phyloP scores from a whole-genome alignment of 2,113 vertebrate species.

The Axis porcinus region DNA sequence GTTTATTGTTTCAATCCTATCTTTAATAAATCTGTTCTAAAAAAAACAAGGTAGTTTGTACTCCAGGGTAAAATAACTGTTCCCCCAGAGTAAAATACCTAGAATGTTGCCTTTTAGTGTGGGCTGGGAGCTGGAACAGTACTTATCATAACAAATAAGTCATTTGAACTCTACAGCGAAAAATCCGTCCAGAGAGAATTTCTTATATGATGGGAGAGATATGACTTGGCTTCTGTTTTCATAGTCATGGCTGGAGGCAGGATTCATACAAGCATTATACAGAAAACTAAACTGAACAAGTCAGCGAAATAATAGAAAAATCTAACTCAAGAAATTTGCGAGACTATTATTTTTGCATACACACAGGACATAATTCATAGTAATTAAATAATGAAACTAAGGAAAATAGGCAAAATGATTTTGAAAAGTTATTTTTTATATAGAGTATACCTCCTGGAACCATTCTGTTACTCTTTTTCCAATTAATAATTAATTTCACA shows the following conservation, averaged over 20 bases:
- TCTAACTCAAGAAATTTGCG: neutral
- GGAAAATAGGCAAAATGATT: neutral
- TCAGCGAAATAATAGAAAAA: neutral
- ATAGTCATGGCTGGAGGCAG: neutral
- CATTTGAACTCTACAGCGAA: neutral
- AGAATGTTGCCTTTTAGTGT: neutral
- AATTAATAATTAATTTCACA: neutral
- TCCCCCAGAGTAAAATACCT: neutral
- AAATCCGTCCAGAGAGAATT: neutral
- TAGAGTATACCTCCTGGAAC: neutral
- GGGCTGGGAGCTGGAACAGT: neutral
- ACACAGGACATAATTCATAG: neutral
- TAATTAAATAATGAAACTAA: neutral
- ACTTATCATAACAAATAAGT: neutral
- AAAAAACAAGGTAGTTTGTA: neutral
- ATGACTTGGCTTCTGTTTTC: neutral
- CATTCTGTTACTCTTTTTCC: neutral
- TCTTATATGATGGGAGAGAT: neutral
- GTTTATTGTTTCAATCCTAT: neutral
- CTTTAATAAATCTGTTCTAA: slow-evolving; percentile 3
- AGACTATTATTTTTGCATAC: neutral
- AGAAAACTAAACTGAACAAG: neutral
- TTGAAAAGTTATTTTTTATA: neutral
- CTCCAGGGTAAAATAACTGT: neutral
- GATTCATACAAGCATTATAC: neutral